Percentiles rank a stretch among this genome's conserved stretches.
Conservation (phyloP, 2,113 vertebrate species). For the Ibidorhyncha struthersii region DNA sequence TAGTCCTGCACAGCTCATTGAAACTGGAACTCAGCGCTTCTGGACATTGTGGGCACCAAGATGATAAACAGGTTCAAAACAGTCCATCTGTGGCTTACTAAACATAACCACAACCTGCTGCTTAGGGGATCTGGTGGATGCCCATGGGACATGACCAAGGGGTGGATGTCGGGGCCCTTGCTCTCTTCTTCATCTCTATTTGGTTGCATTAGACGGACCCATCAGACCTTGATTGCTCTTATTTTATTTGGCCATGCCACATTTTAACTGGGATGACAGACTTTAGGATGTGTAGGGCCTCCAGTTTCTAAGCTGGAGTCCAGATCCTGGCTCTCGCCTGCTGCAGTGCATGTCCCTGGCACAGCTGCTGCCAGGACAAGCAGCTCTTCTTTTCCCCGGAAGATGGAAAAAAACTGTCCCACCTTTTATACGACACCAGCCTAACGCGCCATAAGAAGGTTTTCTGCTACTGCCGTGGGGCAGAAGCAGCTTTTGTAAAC, state of each 20-base stretch:
- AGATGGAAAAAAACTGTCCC: fast-evolving
- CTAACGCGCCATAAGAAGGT: background rate
- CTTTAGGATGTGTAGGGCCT: background rate
- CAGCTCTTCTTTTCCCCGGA: background rate
- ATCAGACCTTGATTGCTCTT: fast-evolving
- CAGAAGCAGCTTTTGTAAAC: background rate
- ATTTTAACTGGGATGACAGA: background rate
- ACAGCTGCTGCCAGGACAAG: background rate
- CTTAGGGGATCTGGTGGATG: background rate
- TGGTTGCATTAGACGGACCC: fast-evolving
- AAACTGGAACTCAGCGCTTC: background rate
- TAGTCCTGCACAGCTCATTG: background rate
- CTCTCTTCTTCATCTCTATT: background rate
- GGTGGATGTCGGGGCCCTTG: background rate
- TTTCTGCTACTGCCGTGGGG: fast-evolving
- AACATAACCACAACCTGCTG: background rate
- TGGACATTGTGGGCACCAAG: background rate
- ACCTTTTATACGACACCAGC: fast-evolving
- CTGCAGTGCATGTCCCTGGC: background rate
- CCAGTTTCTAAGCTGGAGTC: no score
- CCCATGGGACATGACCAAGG: fast-evolving
- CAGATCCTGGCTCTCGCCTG: fast-evolving
- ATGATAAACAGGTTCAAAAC: no score
- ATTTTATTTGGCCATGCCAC: background rate
- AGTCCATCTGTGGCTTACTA: background rate